Evolutionary conservation across 2,888 invertebrate genomes (phyloP).

Genomic region (Sphaerophoria taeniata): DNA sequence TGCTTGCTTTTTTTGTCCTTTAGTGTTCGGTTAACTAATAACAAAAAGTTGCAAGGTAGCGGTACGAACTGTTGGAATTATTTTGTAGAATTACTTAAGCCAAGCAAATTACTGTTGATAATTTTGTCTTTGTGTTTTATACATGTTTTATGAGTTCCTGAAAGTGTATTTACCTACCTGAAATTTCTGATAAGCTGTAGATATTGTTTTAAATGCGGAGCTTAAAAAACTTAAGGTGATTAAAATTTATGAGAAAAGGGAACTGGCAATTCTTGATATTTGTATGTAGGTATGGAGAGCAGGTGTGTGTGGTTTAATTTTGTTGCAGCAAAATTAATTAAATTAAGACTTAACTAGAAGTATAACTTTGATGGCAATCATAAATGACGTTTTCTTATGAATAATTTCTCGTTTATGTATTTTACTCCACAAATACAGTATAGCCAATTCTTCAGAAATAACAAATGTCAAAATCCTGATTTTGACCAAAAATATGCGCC

Average conservation of each 20-base stretch:
- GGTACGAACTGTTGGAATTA: background rate
- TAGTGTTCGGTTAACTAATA: background rate
- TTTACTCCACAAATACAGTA: no score
- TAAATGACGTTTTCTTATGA: no score
- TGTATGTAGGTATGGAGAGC: no score
- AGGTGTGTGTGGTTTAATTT: no score
- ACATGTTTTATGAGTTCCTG: background rate
- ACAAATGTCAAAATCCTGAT: no score
- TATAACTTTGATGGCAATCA: no score
- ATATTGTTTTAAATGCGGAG: background rate
- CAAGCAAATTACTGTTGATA: background rate
- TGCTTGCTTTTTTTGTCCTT: background rate
- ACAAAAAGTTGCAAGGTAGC: no score
- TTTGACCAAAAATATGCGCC: no score
- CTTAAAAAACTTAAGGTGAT: background rate
- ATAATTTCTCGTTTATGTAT: no score
- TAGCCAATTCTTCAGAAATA: no score
- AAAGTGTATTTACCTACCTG: conserved; percentile 10
- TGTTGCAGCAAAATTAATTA: no score
- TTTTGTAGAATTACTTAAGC: background rate
- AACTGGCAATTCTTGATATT: background rate
- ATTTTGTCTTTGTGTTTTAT: background rate
- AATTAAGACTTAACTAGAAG: no score
- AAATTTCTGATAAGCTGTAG: background rate
- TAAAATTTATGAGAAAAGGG: background rate